A percentile compares a stretch with the other conserved stretches of the same genome.
Conservation (phyloP, 2,113 vertebrate species). For the Sialia sialis region DNA sequence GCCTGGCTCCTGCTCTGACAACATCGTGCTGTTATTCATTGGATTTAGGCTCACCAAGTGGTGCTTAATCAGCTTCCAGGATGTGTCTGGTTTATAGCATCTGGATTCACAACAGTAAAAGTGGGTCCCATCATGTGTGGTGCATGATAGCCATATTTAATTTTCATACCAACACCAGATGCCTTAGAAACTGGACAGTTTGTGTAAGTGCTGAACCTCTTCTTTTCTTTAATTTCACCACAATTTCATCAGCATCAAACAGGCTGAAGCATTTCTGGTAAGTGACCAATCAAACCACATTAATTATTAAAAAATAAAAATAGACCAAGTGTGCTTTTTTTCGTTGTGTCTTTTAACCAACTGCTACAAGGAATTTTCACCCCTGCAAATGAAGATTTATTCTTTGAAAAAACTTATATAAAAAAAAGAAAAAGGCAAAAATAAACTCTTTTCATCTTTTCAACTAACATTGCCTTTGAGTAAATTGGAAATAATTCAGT, state of each 20-base stretch:
- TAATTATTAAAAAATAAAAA: conserved; percentile 53
- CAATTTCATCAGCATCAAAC: conserved; percentile 47
- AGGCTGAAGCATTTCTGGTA: conserved; percentile 26
- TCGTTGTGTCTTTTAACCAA: neutral
- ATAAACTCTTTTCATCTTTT: conserved; percentile 7
- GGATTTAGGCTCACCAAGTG: neutral
- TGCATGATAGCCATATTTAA: conserved; percentile 18
- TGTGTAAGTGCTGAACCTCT: neutral
- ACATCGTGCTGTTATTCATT: neutral
- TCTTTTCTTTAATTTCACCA: conserved; percentile 45
- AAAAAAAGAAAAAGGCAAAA: conserved; percentile 13
- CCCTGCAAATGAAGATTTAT: neutral
- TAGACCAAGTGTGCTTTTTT: neutral
- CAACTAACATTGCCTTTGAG: neutral
- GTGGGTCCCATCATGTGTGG: neutral
- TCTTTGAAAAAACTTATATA: conserved; percentile 23
- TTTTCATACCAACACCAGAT: conserved; percentile 25
- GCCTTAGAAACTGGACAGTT: conserved; percentile 43
- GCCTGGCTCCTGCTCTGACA: neutral
- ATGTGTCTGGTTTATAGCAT: conserved; percentile 33
- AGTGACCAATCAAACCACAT: conserved; percentile 56
- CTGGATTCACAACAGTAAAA: conserved; percentile 22
- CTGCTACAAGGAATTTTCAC: conserved; percentile 18
- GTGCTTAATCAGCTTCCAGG: conserved; percentile 38
- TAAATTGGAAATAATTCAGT: conserved; percentile 12